Base-by-base conservation (phyloP, 2,113 vertebrate species). In the Labeo catla region DNA sequence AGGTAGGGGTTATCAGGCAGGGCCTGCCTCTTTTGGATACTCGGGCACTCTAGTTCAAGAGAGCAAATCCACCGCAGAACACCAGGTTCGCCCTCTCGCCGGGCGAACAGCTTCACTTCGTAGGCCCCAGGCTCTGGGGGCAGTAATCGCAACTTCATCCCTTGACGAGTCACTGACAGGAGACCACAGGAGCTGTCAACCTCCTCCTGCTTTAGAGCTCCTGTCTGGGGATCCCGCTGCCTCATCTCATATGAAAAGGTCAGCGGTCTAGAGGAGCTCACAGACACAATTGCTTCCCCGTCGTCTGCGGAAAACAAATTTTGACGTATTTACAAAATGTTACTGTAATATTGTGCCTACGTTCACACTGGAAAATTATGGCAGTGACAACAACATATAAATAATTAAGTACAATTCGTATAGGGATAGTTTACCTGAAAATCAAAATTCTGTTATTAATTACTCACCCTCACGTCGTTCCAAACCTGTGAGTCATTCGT, bases 201-300 rank as follows among this genome's bases (percentile, higher is more conserved):
- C 0, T 94, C 93, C 45, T 89, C 93, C 2, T 89, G 89, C 49
- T 87, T 89, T 5, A 92, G 85, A 8, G 88, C 72, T 4, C 92
- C 93, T 12, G 88, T 57, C 82, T 94, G 90, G 50, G 49, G 61
- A 21, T 89, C 70, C 45, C 89, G 89, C 89, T 89, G 94, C 4
- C 91, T 92, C 81, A 96, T 94, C 89, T 96, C 95, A 45, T 96
- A 95, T 49, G 94, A 94, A 65, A 96, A 95, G 0, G 94, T 96
- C 12, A 90, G 54, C 0, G 94, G 93, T 39, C 87, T 86, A 6
- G 87, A 89, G 87, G 92, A 95, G 36, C 93, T 88, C 8, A 97
- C 85, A n/a, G 88, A 92, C 49, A 96, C 87, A 0, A 89, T 93
- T 2, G 93, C 93, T 88, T 96, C 95, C 0, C 96, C 96, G 0